A percentile compares a stretch with the other conserved stretches of the same genome.
These are phyloP conservation scores for Leptarthrus brevirostris DNA, from an alignment of 2,888 invertebrate species.

Conservation along the genomic window DNA sequence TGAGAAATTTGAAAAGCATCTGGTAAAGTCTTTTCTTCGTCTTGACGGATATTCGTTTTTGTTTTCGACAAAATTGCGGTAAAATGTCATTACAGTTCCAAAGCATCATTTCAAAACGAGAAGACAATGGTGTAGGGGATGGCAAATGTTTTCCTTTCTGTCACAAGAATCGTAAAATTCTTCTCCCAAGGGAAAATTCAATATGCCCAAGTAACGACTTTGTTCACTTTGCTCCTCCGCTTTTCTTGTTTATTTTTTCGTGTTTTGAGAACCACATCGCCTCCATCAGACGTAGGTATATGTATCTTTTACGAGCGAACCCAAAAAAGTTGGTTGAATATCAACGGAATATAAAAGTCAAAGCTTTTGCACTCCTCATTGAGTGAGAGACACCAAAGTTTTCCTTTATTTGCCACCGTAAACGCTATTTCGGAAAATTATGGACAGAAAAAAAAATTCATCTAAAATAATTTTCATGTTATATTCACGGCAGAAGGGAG, in stretches of 20 bases:
- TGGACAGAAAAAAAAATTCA: neutral
- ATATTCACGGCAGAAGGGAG: neutral
- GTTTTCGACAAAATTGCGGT: constrained; percentile 28
- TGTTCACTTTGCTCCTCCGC: constrained; percentile 51
- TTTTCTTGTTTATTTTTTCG: constrained; percentile 48
- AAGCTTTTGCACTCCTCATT: constrained; percentile 28
- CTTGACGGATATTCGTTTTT: constrained; percentile 19
- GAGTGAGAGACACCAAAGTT: constrained; percentile 17
- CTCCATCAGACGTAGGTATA: neutral
- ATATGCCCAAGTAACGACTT: constrained; percentile 53
- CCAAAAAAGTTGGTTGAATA: constrained; percentile 2
- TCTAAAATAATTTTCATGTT: constrained; percentile 41
- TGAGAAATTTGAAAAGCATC: constrained; percentile 26
- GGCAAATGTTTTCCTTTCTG: constrained; percentile 8
- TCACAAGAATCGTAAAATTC: constrained; percentile 52
- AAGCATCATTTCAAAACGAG: constrained; percentile 15
- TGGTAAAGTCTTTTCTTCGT: constrained; percentile 15
- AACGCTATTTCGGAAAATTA: constrained; percentile 11
- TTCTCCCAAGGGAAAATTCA: constrained; percentile 52
- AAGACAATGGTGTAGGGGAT: constrained; percentile 1
- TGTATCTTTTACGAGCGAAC: constrained; percentile 25
- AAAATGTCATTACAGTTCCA: constrained; percentile 25
- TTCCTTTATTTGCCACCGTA: neutral
- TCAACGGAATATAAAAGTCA: constrained; percentile 4
- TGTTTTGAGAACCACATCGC: constrained; percentile 30